phyloP scores from a whole-genome alignment of 1,140 invertebrate species.

The Antheraea mylitta region DNA sequence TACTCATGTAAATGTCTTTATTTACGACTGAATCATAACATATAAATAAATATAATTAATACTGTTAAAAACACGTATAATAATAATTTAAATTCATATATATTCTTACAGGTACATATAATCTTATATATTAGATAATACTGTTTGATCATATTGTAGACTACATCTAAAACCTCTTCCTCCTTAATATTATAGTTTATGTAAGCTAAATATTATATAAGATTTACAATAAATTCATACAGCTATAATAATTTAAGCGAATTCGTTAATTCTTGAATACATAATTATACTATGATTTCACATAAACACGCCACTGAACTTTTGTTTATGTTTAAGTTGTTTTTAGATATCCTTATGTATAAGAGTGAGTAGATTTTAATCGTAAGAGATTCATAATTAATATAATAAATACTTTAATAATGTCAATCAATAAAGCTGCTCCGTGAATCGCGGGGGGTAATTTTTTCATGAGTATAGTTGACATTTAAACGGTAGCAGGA shows the following conservation, averaged over 20 bases:
- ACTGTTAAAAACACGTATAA: neutral
- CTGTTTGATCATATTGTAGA: neutral
- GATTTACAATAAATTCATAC: conserved; percentile 8
- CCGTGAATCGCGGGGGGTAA: neutral
- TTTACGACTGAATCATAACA: neutral
- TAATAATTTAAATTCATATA: neutral
- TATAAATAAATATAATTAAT: conserved; percentile 2
- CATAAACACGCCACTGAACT: neutral
- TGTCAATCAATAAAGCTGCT: neutral
- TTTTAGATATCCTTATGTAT: neutral
- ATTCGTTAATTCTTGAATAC: neutral
- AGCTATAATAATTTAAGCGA: neutral
- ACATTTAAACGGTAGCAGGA: neutral
- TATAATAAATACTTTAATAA: neutral
- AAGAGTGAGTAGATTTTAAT: neutral
- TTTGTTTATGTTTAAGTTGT: neutral
- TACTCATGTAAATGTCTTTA: neutral
- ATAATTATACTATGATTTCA: neutral
- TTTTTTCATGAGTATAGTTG: neutral
- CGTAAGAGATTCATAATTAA: neutral
- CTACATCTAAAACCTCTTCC: conserved; percentile 30
- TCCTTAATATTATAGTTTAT: conserved; percentile 22
- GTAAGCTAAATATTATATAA: neutral
- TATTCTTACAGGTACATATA: conserved; percentile 18
- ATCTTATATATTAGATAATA: conserved; percentile 12